A percentile compares a stretch with the other conserved stretches of the same genome.
These are phyloP conservation scores for Drosophila saltans DNA, from an alignment of 1,140 invertebrate species.

Conservation along the genomic window DNA sequence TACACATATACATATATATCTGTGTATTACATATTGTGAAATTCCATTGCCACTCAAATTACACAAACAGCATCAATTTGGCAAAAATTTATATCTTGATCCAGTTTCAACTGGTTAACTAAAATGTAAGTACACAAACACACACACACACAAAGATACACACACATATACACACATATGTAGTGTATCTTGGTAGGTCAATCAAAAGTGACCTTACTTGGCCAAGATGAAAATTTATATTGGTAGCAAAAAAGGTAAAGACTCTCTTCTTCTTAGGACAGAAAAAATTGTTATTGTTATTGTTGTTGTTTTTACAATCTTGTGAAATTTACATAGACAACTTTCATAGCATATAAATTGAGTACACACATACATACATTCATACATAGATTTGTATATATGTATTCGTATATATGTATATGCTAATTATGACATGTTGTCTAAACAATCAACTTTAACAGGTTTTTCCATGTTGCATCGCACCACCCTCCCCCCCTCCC, in stretches of 20 bases:
- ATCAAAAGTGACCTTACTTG: slow-evolving; percentile 2
- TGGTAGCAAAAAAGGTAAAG: background rate
- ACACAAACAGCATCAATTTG: slow-evolving; percentile 10
- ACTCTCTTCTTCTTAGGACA: background rate
- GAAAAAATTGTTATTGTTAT: background rate
- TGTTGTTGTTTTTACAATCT: background rate
- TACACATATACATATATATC: too few relatives aligned
- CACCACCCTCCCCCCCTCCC: too few relatives aligned
- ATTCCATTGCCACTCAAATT: slow-evolving; percentile 12
- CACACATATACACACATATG: too few relatives aligned
- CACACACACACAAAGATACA: too few relatives aligned
- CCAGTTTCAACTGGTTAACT: background rate
- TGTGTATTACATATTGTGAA: slow-evolving; percentile 3
- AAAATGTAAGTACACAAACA: too few relatives aligned
- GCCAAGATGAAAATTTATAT: slow-evolving; percentile 3
- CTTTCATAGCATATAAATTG: slow-evolving; percentile 7
- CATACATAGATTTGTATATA: background rate
- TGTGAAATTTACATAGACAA: slow-evolving; percentile 8
- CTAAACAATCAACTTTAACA: slow-evolving; percentile 14
- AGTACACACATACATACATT: slow-evolving; percentile 1
- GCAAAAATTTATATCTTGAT: slow-evolving; percentile 5
- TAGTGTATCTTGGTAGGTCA: background rate
- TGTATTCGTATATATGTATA: background rate
- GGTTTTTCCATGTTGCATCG: slow-evolving; percentile 14
- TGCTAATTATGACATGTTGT: slow-evolving; percentile 17